Base-by-base conservation (phyloP, 2,888 invertebrate genomes). In the Achlya flavicornis region DNA sequence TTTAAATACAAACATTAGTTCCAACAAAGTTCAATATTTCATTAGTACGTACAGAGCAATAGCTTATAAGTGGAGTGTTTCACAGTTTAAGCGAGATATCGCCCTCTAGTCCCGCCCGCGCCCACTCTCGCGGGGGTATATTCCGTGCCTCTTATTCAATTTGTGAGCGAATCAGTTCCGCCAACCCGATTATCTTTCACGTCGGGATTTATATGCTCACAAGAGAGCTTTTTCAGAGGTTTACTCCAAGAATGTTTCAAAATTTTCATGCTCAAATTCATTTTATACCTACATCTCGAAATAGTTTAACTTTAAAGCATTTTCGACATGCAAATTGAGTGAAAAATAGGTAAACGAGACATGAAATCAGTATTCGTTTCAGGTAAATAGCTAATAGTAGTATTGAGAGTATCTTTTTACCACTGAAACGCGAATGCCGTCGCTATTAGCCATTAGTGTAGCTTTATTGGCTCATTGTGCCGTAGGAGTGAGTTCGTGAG, bases 91-190 rank as follows among this genome's bases (percentile, higher is more conserved):
- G 80, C 79, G 80, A 73, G 75, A 78, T 77, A 79, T 80, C 77
- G 79, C 73, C 75, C 81, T 78, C 78, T 73, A 78, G 69, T 67
- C 75, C 69, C 76, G 71, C 71, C 75, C 68, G 78, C 76, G 70
- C 79, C 77, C 81, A 75, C 79, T 77, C 83, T 75, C 77, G 71
- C 75, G 75, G 72, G 78, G 84, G 81, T 87, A 85, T 86, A 85
- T 86, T 86, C 85, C 85, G 80, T 84, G 84, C 85, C 89, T 89
- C 88, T 92, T 90, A 92, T 92, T 92, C 90, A 92, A 92, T 92
- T 92, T 92, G 90, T 83, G 87, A 90, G 86, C 87, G 90, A 92
- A 92, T 92, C 92, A 91, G 91, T 90, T 89, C 89, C 87, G 85
- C 88, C 89, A 91, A 91, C 90, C 85, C 87, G 90, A 91, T 92